Conservation (phyloP, 2,797 vertebrate genomes). For the Dipus sagitta region DNA sequence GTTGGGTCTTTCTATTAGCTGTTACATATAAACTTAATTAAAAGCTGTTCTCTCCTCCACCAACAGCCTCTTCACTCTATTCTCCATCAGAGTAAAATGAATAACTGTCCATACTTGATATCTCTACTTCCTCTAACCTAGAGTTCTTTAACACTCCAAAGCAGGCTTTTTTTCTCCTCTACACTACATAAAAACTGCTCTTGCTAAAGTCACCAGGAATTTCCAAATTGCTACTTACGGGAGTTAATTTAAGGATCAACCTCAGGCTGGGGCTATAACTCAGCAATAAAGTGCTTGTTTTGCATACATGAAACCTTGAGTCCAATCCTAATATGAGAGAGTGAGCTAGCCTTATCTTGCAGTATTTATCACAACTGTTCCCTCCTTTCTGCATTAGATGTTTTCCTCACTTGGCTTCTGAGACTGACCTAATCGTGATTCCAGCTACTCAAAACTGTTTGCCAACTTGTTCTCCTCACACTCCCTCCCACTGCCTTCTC, state of each 20-base stretch:
- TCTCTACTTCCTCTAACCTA: not conserved
- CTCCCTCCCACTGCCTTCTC: not conserved
- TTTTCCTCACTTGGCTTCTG: not conserved
- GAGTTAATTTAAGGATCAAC: not conserved
- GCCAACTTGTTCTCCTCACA: not conserved
- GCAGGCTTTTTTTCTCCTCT: not conserved
- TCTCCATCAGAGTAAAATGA: not conserved
- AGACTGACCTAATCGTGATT: not conserved
- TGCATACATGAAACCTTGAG: no score
- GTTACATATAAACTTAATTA: not conserved
- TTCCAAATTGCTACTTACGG: not conserved
- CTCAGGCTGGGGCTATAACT: no score
- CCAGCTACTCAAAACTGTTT: not conserved
- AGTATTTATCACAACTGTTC: not conserved
- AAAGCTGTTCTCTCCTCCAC: not conserved
- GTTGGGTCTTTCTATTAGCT: not conserved
- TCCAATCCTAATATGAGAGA: no score
- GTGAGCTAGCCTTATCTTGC: no score
- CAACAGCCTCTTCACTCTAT: not conserved
- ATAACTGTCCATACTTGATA: not conserved
- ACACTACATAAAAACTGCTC: not conserved
- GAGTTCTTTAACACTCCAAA: not conserved
- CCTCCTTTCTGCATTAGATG: not conserved
- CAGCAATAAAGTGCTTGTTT: no score
- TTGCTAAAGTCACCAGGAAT: not conserved